Percentiles rank a stretch among this genome's conserved stretches.
Conservation (phyloP, 2,797 vertebrate species). For the Trachurus trachurus region DNA sequence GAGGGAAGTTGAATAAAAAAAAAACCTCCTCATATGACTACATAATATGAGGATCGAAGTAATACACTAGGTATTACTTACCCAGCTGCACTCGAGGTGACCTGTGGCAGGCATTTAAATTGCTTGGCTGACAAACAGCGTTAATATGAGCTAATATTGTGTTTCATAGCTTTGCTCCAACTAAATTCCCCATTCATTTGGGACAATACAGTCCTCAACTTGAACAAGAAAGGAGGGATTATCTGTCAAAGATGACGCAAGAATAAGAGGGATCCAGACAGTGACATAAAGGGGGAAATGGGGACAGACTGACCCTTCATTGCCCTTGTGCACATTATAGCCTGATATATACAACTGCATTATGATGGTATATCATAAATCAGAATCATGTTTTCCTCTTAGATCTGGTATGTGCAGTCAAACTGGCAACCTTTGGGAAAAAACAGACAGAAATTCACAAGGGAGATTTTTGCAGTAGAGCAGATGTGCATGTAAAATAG, state of each 20-base stretch:
- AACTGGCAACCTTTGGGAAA: conserved; percentile 27
- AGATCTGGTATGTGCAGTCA: conserved; percentile 31
- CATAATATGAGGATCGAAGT: not conserved
- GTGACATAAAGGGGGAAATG: conserved; percentile 5
- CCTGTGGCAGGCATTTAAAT: conserved; percentile 26
- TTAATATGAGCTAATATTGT: conserved; percentile 20
- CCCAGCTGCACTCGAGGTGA: conserved; percentile 21
- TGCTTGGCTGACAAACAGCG: conserved; percentile 12
- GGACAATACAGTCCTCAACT: not conserved
- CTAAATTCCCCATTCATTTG: not conserved
- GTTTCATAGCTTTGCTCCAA: conserved; percentile 1
- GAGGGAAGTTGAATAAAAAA: conserved; percentile 1
- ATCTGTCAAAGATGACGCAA: conserved; percentile 4
- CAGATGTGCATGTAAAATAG: not conserved
- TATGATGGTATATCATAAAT: conserved; percentile 19
- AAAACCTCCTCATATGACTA: not conserved
- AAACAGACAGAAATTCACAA: conserved; percentile 8
- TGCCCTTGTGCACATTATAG: conserved; percentile 14
- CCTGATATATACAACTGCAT: conserved; percentile 12
- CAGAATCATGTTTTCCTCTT: not conserved
- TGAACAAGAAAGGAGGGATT: not conserved
- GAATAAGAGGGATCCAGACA: conserved; percentile 3
- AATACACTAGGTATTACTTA: not conserved
- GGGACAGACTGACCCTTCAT: not conserved
- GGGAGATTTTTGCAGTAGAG: not conserved